Evolutionary conservation across 2,888 invertebrate genomes (phyloP).

Genomic region (Latrodectus elegans): DNA sequence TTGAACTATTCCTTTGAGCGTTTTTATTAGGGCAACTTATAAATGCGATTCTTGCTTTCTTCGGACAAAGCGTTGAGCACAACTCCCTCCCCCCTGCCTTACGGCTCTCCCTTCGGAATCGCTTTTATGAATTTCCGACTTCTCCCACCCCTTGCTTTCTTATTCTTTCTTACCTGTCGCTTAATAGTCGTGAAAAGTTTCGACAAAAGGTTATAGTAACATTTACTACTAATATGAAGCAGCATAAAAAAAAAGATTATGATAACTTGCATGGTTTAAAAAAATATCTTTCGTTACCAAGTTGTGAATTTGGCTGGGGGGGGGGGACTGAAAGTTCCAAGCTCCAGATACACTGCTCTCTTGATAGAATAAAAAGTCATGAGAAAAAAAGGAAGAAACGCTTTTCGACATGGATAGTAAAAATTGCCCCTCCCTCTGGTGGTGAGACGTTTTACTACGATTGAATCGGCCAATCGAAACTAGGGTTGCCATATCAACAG

Average conservation of each 20-base stretch:
- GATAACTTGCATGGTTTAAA: conserved; percentile 48
- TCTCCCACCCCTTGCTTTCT: conserved; percentile 6
- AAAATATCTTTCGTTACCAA: conserved; percentile 9
- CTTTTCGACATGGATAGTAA: conserved; percentile 58
- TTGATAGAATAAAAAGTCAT: background rate
- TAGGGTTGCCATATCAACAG: conserved; percentile 28
- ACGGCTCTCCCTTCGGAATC: background rate
- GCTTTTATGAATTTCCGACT: conserved; percentile 47
- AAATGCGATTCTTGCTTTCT: conserved; percentile 33
- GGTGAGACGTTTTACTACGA: conserved; percentile 54
- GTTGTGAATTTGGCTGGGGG: background rate
- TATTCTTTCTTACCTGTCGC: conserved; percentile 17
- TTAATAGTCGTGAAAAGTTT: conserved; percentile 55
- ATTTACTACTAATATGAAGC: conserved; percentile 65
- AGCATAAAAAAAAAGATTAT: conserved; percentile 56
- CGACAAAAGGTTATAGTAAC: conserved; percentile 49
- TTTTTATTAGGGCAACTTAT: conserved; percentile 25
- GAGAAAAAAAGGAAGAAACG: conserved; percentile 25
- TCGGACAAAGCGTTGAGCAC: conserved; percentile 17
- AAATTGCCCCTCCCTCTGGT: conserved; percentile 58
- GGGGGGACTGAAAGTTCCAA: conserved; percentile 43
- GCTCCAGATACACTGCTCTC: conserved; percentile 14
- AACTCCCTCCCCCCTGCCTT: background rate
- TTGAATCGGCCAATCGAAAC: conserved; percentile 49
- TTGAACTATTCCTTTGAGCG: conserved; percentile 49